A percentile compares a stretch with the other conserved stretches of the same genome.
Conservation (phyloP, 2,113 vertebrate genomes). For the Rattus rattus region DNA sequence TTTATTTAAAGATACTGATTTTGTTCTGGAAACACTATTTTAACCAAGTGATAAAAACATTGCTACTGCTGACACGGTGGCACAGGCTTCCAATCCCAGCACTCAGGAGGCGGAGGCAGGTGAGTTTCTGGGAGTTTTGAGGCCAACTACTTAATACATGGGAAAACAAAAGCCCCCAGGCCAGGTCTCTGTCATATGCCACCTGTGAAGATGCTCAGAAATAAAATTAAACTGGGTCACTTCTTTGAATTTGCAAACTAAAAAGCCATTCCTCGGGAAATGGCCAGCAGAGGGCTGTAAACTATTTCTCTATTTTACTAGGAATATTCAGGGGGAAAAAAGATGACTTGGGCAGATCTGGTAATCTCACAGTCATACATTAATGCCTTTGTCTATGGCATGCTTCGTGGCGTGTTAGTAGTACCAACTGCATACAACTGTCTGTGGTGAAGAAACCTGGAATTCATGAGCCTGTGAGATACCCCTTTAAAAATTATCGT, state of each 20-base stretch:
- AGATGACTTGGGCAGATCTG: not conserved
- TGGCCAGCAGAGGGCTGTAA: not conserved
- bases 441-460: not conserved
- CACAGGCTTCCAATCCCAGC: not conserved
- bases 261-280: not conserved
- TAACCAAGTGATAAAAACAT: not conserved
- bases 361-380: not conserved
- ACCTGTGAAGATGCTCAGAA: not conserved
- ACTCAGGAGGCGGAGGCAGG: not conserved
- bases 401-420: not conserved
- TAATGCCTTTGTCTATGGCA: not conserved
- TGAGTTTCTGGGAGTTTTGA: not conserved
- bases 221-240: not conserved
- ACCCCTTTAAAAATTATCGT: not conserved
- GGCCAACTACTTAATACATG: not conserved
- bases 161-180: not conserved
- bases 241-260: not conserved
- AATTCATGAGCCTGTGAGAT: not conserved
- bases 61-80: not conserved
- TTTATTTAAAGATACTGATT: not conserved
- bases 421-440: not conserved
- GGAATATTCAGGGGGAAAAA: not conserved
- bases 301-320: not conserved
- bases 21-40: not conserved
- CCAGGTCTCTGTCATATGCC: not conserved